Evolutionary conservation across 2,888 invertebrate genomes (phyloP).

Genomic region (Brachypalpus laphriformis): DNA sequence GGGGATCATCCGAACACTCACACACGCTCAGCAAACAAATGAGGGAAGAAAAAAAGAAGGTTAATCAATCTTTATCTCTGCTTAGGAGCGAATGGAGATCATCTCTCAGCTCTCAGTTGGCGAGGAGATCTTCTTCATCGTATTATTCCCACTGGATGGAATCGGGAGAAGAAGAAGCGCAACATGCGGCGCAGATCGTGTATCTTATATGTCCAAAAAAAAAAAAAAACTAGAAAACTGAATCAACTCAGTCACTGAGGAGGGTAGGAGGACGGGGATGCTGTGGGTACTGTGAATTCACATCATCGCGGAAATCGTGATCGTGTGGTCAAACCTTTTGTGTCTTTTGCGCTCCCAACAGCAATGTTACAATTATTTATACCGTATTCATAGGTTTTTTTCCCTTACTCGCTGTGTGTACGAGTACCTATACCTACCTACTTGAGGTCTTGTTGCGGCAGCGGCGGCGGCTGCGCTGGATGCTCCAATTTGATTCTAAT

Average conservation of each 20-base stretch:
- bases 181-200: conserved; percentile 70
- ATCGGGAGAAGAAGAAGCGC: conserved; percentile 44
- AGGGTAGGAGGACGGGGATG: not conserved
- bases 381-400: conserved; percentile 71
- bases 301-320: conserved; percentile 74
- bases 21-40: conserved; percentile 31
- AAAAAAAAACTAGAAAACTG: conserved; percentile 15
- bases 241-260: not conserved
- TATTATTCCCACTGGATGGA: conserved; percentile 19
- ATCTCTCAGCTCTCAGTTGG: conserved; percentile 53
- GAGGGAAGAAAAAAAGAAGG: conserved; percentile 28
- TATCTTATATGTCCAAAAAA: conserved; percentile 59
- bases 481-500: conserved; percentile 72
- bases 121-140: conserved; percentile 63
- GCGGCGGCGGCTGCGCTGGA: conserved; percentile 1
- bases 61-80: conserved; percentile 73
- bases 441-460: conserved; percentile 40
- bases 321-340: conserved; percentile 74
- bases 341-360: conserved; percentile 72
- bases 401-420: not conserved
- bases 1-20: conserved; percentile 4
- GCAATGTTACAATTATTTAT: conserved; percentile 73
- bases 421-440: not conserved
- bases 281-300: conserved; percentile 55
- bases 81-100: conserved; percentile 62